phyloP scores from a whole-genome alignment of 2,797 vertebrate species.

The Liasis olivaceus region DNA sequence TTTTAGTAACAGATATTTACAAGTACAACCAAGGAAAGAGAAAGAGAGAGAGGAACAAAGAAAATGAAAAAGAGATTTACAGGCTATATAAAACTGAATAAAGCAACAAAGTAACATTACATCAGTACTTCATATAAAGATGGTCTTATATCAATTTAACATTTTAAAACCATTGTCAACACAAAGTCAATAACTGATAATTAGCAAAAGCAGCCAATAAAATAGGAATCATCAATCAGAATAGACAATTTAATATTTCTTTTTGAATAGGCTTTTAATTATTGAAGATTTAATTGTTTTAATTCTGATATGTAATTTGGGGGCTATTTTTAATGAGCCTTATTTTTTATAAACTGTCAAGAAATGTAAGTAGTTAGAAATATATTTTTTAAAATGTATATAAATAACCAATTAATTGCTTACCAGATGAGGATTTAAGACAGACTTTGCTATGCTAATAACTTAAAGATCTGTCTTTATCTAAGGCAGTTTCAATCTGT shows the following conservation, averaged over 20 bases:
- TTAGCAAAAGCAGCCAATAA: background rate
- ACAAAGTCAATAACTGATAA: background rate
- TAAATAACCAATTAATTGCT: background rate
- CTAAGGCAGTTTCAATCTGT: background rate
- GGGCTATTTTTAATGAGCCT: background rate
- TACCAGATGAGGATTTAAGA: background rate
- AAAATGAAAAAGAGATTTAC: background rate
- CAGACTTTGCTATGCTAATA: background rate
- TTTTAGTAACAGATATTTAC: background rate
- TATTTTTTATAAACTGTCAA: background rate
- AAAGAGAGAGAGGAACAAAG: background rate
- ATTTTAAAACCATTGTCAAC: background rate
- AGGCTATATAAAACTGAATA: background rate
- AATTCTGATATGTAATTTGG: background rate
- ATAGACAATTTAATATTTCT: background rate
- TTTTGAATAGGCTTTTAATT: background rate
- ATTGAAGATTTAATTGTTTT: background rate
- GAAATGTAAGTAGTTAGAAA: background rate
- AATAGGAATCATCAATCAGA: background rate
- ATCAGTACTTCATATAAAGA: background rate
- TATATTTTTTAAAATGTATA: background rate
- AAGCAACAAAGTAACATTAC: background rate
- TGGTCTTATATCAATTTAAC: background rate
- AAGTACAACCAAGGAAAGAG: background rate
- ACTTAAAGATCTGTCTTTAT: background rate